Evolutionary conservation across 1,140 invertebrate species (phyloP), one percentile per base, ranked within the genome.

Genomic region (Dendrolimus punctatus): DNA sequence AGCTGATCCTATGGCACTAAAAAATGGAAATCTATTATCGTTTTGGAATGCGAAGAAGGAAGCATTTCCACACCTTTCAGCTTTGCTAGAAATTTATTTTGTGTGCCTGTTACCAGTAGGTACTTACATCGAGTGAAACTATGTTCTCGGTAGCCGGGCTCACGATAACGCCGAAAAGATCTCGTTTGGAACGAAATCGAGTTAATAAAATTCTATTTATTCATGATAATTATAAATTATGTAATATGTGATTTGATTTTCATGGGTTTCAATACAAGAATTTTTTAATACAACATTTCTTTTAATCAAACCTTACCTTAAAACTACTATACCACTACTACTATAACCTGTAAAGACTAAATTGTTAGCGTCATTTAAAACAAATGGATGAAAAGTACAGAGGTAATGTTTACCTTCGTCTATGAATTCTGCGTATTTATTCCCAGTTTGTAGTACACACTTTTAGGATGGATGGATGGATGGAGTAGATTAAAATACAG

Each of bases 151-250:
- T 49, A 36, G 61, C 61, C 39, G 64, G 60, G 43, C 10, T 55
- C 8, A 41, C 42, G 7, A 39, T 69, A 40, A 58, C 46, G 2
- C 50, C 53, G 8, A 59, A 58, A 53, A 38, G 61, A 9, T 57
- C 60, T 6, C 53, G 57, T 38, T 40, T 64, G 9, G 50, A 8
- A 8, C 49, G 64, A 36, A 8, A 44, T 6, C 6, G 53, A 8
- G 41, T 69, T 1, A 59, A 69, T 46, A 58, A 51, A 48, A 58
- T 64, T n/a, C 53, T 64, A 36, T 69, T 67, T 41, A 56, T 70
- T 40, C 58, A 70, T 51, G 58, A 66, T 36, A 62, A 66, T 53
- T 65, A 64, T 52, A 39, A 44, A 42, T n/a, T 43, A 6, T 49
- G 53, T 38, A 55, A 49, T 2, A 38, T 23, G 23, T 23, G 23